Evolutionary conservation across 2,888 invertebrate genomes (phyloP).

Genomic region (Bursaphelenchus okinawaensis): DNA sequence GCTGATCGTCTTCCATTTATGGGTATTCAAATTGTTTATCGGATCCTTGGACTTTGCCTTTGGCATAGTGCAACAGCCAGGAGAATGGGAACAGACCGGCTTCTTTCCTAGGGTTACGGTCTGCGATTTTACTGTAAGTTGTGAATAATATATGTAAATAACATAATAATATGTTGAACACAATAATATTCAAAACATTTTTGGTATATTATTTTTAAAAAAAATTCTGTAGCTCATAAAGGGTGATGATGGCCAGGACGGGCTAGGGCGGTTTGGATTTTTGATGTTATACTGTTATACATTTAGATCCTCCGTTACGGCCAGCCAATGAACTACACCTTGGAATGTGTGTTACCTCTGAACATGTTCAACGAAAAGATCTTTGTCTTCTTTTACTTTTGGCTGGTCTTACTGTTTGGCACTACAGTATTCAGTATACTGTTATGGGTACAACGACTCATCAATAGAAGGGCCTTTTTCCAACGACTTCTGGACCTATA

Average conservation of each 20-base stretch:
- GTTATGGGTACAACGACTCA: conserved; percentile 23
- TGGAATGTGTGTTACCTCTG: conserved; percentile 46
- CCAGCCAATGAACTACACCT: conserved; percentile 31
- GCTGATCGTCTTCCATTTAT: conserved; percentile 31
- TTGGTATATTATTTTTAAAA: neutral
- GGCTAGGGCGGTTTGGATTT: neutral
- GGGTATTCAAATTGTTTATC: conserved; percentile 27
- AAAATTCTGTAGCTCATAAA: neutral
- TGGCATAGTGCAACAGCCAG: conserved; percentile 19
- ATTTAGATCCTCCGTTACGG: conserved; percentile 24
- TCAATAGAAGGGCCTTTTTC: conserved; percentile 20
- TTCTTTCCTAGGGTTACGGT: conserved; percentile 35
- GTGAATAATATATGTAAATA: too few relatives aligned
- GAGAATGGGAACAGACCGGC: conserved; percentile 31
- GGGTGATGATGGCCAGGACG: too few relatives aligned
- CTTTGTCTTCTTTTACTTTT: conserved; percentile 38
- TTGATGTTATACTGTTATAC: neutral
- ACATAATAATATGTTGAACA: too few relatives aligned
- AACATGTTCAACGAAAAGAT: conserved; percentile 56
- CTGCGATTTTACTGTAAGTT: conserved; percentile 29
- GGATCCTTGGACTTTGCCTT: conserved; percentile 28
- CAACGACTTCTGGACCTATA: conserved; percentile 19
- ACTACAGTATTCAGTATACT: conserved; percentile 24
- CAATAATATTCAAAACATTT: conserved; percentile 1
- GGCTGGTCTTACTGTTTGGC: conserved; percentile 29